Evolutionary conservation across 2,797 vertebrate genomes (phyloP), one percentile per base, ranked within the genome.

Genomic region (Acropternis orthonyx): DNA sequence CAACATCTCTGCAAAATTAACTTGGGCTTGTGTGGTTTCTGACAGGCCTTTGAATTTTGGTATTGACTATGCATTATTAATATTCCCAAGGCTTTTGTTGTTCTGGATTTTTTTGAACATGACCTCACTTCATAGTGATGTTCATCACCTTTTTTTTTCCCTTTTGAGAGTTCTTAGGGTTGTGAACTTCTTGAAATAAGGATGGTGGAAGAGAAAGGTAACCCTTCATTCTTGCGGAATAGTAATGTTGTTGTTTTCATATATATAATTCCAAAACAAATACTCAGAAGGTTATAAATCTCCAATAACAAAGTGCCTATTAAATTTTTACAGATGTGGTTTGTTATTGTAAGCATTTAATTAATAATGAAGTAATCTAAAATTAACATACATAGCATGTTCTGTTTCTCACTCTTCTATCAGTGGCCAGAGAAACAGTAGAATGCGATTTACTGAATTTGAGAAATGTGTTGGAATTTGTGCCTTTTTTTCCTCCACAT

Each of bases 41-140:
- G 88, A 83, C 56, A 71, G 69, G 39, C 56, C 69, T 83, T 94
- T 96, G 75, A 72, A 44, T 89, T 83, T 63, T 68, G 43, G 16
- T 51, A 41, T 85, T 91, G 77, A 5, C 30, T 30, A 5, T 93
- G 51, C 34, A 43, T 85, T 91, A 74, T 85, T 89, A 39, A 78
- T 90, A 43, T 55, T 39, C 32, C 26, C 3, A 12, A 41, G 69
- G 51, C 54, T 85, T 85, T 69, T 65, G 26, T 73, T 92, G 48
- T 49, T 80, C 32, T 62, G 49, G 20, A 7, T 30, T 67, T 58
- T 65, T 91, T 63, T 58, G 1, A 65, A 26, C 5, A 0, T 52
- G 36, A 51, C 67, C 30, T 75, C 7, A 3, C 36, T 85, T 86
- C 56, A 44, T 7, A 63, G 36, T 75, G 34, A 30, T 24, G 34